Conservation (phyloP, 2,888 invertebrate genomes). For the Mycogona germanica region DNA sequence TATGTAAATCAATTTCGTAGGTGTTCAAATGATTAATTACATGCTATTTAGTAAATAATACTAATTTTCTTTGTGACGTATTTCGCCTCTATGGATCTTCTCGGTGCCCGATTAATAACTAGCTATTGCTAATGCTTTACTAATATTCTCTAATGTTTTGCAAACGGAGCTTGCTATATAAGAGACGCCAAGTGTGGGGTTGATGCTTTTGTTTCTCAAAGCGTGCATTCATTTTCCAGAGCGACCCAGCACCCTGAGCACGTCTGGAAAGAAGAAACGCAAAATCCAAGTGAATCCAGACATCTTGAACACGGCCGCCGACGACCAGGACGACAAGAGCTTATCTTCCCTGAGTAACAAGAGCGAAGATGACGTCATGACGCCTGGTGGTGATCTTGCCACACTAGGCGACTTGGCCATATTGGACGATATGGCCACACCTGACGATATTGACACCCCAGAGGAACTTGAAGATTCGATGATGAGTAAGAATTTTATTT, state of each 20-base stretch:
- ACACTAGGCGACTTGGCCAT: constrained; percentile 23
- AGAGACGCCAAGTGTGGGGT: too few species aligned
- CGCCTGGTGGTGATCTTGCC: too few species aligned
- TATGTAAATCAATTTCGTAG: background rate
- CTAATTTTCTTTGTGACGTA: too few species aligned
- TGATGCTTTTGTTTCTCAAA: too few species aligned
- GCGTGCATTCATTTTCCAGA: constrained; percentile 25
- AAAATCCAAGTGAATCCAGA: constrained; percentile 31
- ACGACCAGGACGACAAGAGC: constrained; percentile 38
- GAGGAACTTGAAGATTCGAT: constrained; percentile 39
- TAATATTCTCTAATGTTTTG: too few species aligned
- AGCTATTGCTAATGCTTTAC: too few species aligned
- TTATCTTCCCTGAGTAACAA: constrained; percentile 25
- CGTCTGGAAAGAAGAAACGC: constrained; percentile 26
- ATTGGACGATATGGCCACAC: constrained; percentile 27
- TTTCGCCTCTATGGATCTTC: too few species aligned
- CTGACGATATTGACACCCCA: constrained; percentile 36
- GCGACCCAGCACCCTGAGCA: constrained; percentile 26
- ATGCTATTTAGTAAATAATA: too few species aligned
- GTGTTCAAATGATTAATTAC: too few species aligned
- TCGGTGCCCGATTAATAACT: too few species aligned
- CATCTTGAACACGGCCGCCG: constrained; percentile 27
- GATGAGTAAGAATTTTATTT: too few species aligned
- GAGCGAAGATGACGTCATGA: constrained; percentile 22
- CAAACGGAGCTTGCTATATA: too few species aligned